Conservation (phyloP, 2,888 invertebrate species). For the Octonoba sinensis region DNA sequence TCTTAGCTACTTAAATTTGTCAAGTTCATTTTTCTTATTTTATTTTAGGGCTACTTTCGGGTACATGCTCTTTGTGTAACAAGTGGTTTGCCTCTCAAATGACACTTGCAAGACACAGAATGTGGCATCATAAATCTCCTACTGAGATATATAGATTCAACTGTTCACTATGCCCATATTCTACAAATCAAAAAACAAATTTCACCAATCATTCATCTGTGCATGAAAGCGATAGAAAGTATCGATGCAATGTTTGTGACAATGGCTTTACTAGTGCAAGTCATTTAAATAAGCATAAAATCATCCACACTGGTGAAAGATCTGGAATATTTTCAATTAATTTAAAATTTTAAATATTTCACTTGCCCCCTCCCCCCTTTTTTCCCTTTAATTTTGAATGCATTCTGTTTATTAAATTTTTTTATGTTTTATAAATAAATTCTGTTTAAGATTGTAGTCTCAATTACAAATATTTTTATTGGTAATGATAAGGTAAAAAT, state of each 20-base stretch:
- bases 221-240: slow-evolving; percentile 18
- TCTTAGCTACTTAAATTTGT: too few relatives aligned
- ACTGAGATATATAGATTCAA: slow-evolving; percentile 26
- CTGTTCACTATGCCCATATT: slow-evolving; percentile 39
- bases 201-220: slow-evolving; percentile 31
- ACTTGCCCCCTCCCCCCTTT: too few relatives aligned
- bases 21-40: neutral
- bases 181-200: slow-evolving; percentile 39
- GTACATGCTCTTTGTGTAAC: slow-evolving; percentile 30
- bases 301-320: slow-evolving; percentile 46
- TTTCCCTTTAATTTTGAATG: too few relatives aligned
- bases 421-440: too few relatives aligned
- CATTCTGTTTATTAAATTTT: too few relatives aligned
- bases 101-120: slow-evolving; percentile 37
- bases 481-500: too few relatives aligned
- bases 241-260: slow-evolving; percentile 33
- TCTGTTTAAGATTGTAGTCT: too few relatives aligned
- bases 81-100: slow-evolving; percentile 49
- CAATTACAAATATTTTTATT: too few relatives aligned
- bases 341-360: too few relatives aligned
- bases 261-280: slow-evolving; percentile 45
- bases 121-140: slow-evolving; percentile 51
- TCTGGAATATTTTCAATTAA: neutral
- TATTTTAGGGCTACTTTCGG: slow-evolving; percentile 19
- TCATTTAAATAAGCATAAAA: slow-evolving; percentile 31